phyloP scores from a whole-genome alignment of 2,888 invertebrate species.

The Leptogaster cylindrica region DNA sequence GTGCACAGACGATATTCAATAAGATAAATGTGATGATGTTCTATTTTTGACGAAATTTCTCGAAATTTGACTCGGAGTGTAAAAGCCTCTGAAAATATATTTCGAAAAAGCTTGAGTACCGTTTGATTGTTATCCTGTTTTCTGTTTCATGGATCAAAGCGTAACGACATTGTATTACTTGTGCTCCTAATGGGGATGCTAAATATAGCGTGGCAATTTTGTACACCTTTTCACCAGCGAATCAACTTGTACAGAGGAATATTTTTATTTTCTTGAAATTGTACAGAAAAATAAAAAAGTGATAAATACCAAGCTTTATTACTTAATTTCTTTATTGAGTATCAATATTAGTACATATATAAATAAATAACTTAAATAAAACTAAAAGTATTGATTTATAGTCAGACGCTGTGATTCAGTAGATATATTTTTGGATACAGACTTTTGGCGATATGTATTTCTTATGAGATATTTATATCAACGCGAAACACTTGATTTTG shows the following conservation, averaged over 20 bases:
- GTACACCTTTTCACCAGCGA: slow-evolving; percentile 1
- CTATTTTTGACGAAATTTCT: slow-evolving; percentile 40
- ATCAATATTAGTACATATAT: slow-evolving; percentile 4
- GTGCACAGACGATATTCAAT: slow-evolving; percentile 20
- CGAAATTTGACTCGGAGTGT: slow-evolving; percentile 38
- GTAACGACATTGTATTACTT: slow-evolving; percentile 18
- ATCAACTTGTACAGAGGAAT: background rate
- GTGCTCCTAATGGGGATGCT: slow-evolving; percentile 17
- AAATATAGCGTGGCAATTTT: slow-evolving; percentile 19
- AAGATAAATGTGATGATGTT: slow-evolving; percentile 22
- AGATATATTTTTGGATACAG: slow-evolving; percentile 17
- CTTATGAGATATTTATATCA: background rate
- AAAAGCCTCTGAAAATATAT: slow-evolving; percentile 19
- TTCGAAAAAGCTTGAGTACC: slow-evolving; percentile 11
- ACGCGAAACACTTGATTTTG: no score
- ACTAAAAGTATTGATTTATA: slow-evolving; percentile 29
- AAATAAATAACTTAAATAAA: slow-evolving; percentile 16
- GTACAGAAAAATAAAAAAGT: slow-evolving; percentile 12
- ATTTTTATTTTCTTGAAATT: slow-evolving; percentile 15
- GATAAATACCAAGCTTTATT: background rate
- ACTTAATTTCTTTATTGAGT: slow-evolving; percentile 13
- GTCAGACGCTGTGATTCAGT: slow-evolving; percentile 18
- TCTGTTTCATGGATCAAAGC: slow-evolving; percentile 13
- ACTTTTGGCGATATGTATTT: background rate
- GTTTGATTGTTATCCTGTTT: slow-evolving; percentile 22